Conservation (phyloP, 2,797 vertebrate genomes). For the Pangasius mekongensis region DNA sequence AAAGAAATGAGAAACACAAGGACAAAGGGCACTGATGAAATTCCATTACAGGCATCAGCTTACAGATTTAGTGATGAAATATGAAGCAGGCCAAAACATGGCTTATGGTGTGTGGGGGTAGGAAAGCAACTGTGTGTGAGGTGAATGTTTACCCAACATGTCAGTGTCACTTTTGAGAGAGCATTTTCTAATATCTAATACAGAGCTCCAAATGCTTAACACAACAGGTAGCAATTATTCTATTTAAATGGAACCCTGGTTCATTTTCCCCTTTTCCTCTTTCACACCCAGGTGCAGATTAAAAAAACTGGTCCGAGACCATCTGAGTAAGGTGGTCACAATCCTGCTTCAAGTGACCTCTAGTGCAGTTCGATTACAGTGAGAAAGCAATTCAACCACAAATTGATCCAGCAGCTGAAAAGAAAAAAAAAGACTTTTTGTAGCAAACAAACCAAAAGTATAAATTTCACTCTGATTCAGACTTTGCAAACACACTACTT, state of each 20-base stretch:
- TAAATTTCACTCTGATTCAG: not conserved
- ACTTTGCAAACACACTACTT: not conserved
- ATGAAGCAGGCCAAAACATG: conserved; percentile 33
- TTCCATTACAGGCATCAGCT: conserved; percentile 44
- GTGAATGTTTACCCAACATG: conserved; percentile 11
- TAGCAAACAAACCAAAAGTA: not conserved
- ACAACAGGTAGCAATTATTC: not conserved
- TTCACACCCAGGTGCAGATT: not conserved
- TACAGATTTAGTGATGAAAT: conserved; percentile 46
- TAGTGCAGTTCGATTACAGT: not conserved
- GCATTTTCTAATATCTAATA: conserved; percentile 6
- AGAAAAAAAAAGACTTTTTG: too few species aligned
- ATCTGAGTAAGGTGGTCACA: not conserved
- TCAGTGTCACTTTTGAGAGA: conserved; percentile 24
- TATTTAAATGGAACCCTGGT: not conserved
- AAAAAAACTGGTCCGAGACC: not conserved
- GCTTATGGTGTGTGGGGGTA: not conserved
- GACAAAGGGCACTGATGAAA: conserved; percentile 45
- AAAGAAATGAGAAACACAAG: conserved; percentile 44
- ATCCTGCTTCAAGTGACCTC: not conserved
- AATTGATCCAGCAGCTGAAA: not conserved
- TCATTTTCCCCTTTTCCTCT: not conserved
- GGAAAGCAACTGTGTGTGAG: not conserved
- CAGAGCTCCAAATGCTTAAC: not conserved
- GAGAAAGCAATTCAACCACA: not conserved